Evolutionary conservation across 2,797 vertebrate species (phyloP).

Genomic region (Myripristis jacobus): DNA sequence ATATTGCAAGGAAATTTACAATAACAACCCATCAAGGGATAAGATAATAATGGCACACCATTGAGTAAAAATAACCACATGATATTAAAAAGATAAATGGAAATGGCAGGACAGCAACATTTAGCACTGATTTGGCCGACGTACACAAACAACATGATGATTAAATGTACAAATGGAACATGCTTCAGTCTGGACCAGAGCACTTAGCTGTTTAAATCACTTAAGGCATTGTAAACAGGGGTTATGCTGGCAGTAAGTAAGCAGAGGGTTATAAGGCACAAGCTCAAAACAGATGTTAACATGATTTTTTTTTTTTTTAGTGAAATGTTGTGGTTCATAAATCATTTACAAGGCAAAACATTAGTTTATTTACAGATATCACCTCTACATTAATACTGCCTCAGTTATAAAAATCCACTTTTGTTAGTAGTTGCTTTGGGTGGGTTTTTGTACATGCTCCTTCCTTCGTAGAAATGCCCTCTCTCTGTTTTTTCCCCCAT

Average conservation of each 20-base stretch:
- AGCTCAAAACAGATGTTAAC: constrained; percentile 92
- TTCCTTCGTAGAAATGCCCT: constrained; percentile 82
- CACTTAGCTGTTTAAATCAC: constrained; percentile 80
- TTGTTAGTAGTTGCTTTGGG: constrained; percentile 91
- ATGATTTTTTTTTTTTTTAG: constrained; percentile 86
- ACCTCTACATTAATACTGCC: constrained; percentile 83
- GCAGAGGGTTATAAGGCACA: constrained; percentile 93
- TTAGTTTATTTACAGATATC: constrained; percentile 96
- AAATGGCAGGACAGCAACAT: constrained; percentile 74
- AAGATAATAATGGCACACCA: constrained; percentile 80
- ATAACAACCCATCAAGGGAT: constrained; percentile 80
- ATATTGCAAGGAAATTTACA: constrained; percentile 64
- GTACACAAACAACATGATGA: constrained; percentile 80
- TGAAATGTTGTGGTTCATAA: constrained; percentile 85
- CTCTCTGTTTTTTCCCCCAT: constrained; percentile 72
- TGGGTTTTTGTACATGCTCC: constrained; percentile 85
- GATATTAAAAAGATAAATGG: constrained; percentile 64
- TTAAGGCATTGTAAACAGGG: constrained; percentile 79
- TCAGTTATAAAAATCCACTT: constrained; percentile 82
- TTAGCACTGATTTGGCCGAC: constrained; percentile 76
- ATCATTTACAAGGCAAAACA: constrained; percentile 95
- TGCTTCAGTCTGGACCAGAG: constrained; percentile 86
- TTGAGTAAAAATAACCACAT: constrained; percentile 79
- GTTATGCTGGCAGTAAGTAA: constrained; percentile 92
- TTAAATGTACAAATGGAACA: constrained; percentile 84